phyloP scores from a whole-genome alignment of 2,113 vertebrate species.

The Psittacula cyanocephala region DNA sequence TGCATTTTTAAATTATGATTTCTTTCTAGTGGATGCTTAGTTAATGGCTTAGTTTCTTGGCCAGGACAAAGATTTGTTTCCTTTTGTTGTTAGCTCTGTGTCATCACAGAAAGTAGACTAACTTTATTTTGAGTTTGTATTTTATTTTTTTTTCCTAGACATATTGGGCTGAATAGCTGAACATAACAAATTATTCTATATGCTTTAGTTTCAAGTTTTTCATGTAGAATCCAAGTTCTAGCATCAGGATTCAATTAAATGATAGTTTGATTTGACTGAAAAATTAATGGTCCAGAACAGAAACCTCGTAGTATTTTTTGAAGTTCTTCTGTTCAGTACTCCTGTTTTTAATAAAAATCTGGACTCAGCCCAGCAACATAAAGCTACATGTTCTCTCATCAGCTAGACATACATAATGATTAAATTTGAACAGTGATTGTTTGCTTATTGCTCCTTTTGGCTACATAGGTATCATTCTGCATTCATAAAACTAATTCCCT shows the following conservation, averaged over 20 bases:
- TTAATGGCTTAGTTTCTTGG: constrained; percentile 58
- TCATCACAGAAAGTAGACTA: constrained; percentile 67
- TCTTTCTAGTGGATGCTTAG: not conserved
- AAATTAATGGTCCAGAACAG: constrained; percentile 82
- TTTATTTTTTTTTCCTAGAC: constrained; percentile 67
- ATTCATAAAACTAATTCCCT: constrained; percentile 65
- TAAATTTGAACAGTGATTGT: constrained; percentile 59
- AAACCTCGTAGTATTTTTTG: constrained; percentile 72
- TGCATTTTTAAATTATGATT: not conserved
- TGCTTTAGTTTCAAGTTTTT: constrained; percentile 78
- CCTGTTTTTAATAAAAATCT: constrained; percentile 84
- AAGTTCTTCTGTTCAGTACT: constrained; percentile 63
- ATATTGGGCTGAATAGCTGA: constrained; percentile 75
- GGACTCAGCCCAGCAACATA: constrained; percentile 75
- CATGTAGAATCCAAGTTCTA: constrained; percentile 78
- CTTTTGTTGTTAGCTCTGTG: constrained; percentile 71
- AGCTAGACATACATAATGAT: constrained; percentile 62
- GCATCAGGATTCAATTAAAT: constrained; percentile 86
- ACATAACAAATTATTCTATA: constrained; percentile 80
- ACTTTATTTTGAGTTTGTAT: constrained; percentile 64
- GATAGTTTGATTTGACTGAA: constrained; percentile 82
- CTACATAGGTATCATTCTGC: constrained; percentile 58
- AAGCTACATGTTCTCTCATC: constrained; percentile 66
- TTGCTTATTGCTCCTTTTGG: constrained; percentile 50
- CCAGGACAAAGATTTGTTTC: constrained; percentile 50